These are phyloP conservation scores for Agrilus planipennis DNA, from an alignment of 1,140 invertebrate genomes.

Conservation along the genomic window DNA sequence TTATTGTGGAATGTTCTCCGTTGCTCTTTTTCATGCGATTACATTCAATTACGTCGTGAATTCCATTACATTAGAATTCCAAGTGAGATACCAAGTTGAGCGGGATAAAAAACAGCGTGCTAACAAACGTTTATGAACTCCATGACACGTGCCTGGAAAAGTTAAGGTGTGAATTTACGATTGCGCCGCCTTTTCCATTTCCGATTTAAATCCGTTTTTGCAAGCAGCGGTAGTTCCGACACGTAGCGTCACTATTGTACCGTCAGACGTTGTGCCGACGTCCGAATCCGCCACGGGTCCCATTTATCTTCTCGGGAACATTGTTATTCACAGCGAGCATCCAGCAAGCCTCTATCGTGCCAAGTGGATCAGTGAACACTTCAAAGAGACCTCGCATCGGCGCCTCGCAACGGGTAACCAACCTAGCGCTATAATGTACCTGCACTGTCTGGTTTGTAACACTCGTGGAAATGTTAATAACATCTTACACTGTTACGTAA, in stretches of 20 bases:
- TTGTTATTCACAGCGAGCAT: slow-evolving; percentile 8
- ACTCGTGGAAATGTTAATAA: slow-evolving; percentile 1
- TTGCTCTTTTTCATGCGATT: too few relatives aligned
- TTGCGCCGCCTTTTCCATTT: too few relatives aligned
- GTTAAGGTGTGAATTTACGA: too few relatives aligned
- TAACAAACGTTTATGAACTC: too few relatives aligned
- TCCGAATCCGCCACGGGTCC: slow-evolving; percentile 10
- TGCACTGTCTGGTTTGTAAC: background rate
- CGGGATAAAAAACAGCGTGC: too few relatives aligned
- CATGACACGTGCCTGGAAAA: too few relatives aligned
- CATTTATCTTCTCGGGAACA: slow-evolving; percentile 10
- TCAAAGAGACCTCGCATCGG: slow-evolving; percentile 5
- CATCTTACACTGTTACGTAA: slow-evolving; percentile 1
- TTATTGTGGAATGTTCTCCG: too few relatives aligned
- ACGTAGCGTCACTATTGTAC: slow-evolving; percentile 14
- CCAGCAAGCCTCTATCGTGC: background rate
- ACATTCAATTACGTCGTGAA: too few relatives aligned
- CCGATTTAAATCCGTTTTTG: slow-evolving; percentile 14
- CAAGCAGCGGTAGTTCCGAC: slow-evolving; percentile 15
- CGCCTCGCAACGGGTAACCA: slow-evolving; percentile 1
- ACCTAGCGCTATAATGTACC: slow-evolving; percentile 5
- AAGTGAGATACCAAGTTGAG: too few relatives aligned
- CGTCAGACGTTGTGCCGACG: slow-evolving; percentile 12
- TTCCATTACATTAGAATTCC: too few relatives aligned
- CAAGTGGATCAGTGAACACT: background rate